These are phyloP conservation scores for Zoanthus solanderi DNA, from an alignment of 92 coral and sea anemone species.

Conservation along the genomic window DNA sequence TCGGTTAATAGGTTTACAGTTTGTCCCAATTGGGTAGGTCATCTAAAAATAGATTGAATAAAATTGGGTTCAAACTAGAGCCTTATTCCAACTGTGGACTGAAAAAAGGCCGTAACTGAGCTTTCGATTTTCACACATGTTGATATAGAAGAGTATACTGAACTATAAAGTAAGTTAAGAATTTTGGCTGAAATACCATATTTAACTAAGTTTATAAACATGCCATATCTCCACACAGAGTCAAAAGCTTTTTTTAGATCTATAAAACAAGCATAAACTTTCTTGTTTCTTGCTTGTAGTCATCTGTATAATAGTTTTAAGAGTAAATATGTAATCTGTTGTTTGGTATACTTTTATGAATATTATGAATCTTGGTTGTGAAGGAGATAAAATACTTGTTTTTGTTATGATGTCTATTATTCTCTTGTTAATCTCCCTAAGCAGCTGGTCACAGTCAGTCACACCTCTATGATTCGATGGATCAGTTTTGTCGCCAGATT, in stretches of 20 bases:
- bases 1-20: not conserved
- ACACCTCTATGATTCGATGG: not conserved
- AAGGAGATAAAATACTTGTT: not conserved
- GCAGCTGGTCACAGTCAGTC: not conserved
- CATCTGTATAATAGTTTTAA: not conserved
- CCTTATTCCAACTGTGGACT: not conserved
- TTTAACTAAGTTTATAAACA: conserved; percentile 10
- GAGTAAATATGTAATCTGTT: not conserved
- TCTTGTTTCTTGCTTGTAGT: not conserved
- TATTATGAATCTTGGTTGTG: not conserved
- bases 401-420: not conserved
- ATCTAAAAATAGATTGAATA: not conserved
- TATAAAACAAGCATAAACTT: not conserved
- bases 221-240: conserved; percentile 23
- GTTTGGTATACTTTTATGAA: not conserved
- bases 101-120: not conserved
- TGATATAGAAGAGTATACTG: not conserved
- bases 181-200: conserved; percentile 5
- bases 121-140: not conserved
- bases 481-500: not conserved
- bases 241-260: conserved; percentile 3
- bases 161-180: not conserved
- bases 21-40: not conserved
- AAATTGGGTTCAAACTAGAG: not conserved
- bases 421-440: not conserved